phyloP scores from a whole-genome alignment of 2,888 invertebrate genomes.

The Alviniconcha strummeri region DNA sequence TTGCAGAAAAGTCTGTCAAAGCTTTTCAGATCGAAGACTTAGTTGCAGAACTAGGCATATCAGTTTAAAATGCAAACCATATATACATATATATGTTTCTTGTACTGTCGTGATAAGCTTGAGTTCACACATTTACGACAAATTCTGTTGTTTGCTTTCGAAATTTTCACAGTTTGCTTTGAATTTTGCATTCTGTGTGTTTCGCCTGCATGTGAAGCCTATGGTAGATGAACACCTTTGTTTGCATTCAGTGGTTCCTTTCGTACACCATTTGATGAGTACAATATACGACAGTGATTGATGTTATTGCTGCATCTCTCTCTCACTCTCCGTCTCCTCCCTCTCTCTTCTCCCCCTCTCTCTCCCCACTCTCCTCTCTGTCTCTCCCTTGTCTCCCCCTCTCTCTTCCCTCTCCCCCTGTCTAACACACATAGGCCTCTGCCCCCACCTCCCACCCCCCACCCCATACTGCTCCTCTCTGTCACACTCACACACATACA shows the following conservation, averaged over 20 bases:
- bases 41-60: too few relatives aligned
- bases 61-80: too few relatives aligned
- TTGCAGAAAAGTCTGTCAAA: too few relatives aligned
- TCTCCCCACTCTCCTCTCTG: constrained; percentile 2
- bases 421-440: neutral
- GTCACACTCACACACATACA: too few relatives aligned
- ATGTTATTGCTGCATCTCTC: neutral
- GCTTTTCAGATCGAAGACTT: too few relatives aligned
- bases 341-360: neutral
- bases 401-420: neutral
- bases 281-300: neutral
- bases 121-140: neutral
- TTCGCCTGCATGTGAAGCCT: neutral
- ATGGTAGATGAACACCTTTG: too few relatives aligned
- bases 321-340: neutral
- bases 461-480: too few relatives aligned
- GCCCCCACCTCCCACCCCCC: too few relatives aligned
- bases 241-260: too few relatives aligned
- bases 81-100: too few relatives aligned
- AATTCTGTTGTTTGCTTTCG: neutral
- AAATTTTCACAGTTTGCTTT: neutral
- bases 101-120: too few relatives aligned
- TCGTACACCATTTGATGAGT: neutral
- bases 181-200: neutral
- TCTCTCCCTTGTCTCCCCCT: neutral